Base-by-base conservation (phyloP, 2,888 invertebrate species). In the Drosophila pseudotalamancana region DNA sequence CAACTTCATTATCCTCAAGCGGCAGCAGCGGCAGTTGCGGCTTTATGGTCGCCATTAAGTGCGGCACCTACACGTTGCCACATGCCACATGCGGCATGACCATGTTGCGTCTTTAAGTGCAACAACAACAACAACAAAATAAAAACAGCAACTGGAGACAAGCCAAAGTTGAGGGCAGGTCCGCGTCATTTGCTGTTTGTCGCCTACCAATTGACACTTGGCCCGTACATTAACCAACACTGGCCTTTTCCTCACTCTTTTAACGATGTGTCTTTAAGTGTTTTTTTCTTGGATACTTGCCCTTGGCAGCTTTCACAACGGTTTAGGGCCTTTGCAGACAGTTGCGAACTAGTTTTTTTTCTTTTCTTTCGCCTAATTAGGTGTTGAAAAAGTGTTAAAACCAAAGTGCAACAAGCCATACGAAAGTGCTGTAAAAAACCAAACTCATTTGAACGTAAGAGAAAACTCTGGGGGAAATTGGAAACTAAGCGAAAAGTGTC, bases 1-100 rank as follows among this genome's bases (percentile, higher is more conserved):
- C 85, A 87, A 85, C 87, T 78, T 87, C 76, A 87, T 87, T 81
- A 87, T 81, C 82, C 85, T 78, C 70, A 31, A 60, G 59, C 60
- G 60, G 32, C 54, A 46, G 32, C 37, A 45, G 37, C 65, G 25
- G 27, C 50, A 62, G 37, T 43, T 63, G 68, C 59, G 23, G 23
- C 42, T 77, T 80, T 80, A 80, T 84, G 85, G 78, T 43, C 49
- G 78, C 82, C 82, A 84, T 80, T 80, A 87, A 87, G 51, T 70
- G 66, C 74, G 75, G 85, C 87, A 80, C 79, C 84, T 87, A 79
- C 85, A 81, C 77, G 35, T 35, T 68, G 70, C 69, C 43, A 57
- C 31, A 55, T 43, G 42, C 42, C 42, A 27, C 42, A 43, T 68
- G 63, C 69, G 37, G 51, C 34, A 55, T 42, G 42, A 29, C 39